Evolutionary conservation across 2,888 invertebrate genomes (phyloP).

Genomic region (Pogonocherus hispidulus): DNA sequence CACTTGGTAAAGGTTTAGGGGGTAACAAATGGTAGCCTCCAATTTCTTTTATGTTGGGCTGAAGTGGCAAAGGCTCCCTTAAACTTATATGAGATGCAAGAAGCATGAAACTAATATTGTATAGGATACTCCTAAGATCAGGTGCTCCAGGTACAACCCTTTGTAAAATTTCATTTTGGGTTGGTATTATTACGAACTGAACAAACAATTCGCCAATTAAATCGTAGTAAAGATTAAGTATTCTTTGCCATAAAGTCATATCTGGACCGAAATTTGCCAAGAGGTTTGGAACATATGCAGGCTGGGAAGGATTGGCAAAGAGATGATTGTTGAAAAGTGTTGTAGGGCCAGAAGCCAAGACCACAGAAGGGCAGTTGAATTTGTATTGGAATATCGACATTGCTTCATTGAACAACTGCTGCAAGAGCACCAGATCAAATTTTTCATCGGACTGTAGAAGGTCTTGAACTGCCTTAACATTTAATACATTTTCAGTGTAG

Average conservation of each 20-base stretch:
- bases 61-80: slow-evolving; percentile 69
- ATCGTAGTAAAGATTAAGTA: slow-evolving; percentile 68
- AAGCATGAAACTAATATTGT: slow-evolving; percentile 59
- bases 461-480: slow-evolving; percentile 49
- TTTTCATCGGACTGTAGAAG: slow-evolving; percentile 52
- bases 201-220: slow-evolving; percentile 31
- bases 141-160: slow-evolving; percentile 56
- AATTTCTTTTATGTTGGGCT: slow-evolving; percentile 73
- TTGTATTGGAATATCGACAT: too few relatives aligned
- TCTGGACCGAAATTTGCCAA: slow-evolving; percentile 64
- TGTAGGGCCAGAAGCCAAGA: slow-evolving; percentile 35
- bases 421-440: slow-evolving; percentile 59
- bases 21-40: slow-evolving; percentile 71
- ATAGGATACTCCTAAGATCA: slow-evolving; percentile 51
- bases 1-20: slow-evolving; percentile 59
- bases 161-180: slow-evolving; percentile 51
- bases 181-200: slow-evolving; percentile 37
- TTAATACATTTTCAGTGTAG: slow-evolving; percentile 7
- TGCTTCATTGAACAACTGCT: slow-evolving; percentile 59
- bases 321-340: slow-evolving; percentile 60
- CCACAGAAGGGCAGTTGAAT: slow-evolving; percentile 40
- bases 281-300: slow-evolving; percentile 69
- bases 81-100: slow-evolving; percentile 70
- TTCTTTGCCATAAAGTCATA: slow-evolving; percentile 71
- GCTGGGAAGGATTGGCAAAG: slow-evolving; percentile 68